A percentile compares a stretch with the other conserved stretches of the same genome.
phyloP scores from a whole-genome alignment of 2,113 vertebrate species.

The Phoenicopterus ruber region DNA sequence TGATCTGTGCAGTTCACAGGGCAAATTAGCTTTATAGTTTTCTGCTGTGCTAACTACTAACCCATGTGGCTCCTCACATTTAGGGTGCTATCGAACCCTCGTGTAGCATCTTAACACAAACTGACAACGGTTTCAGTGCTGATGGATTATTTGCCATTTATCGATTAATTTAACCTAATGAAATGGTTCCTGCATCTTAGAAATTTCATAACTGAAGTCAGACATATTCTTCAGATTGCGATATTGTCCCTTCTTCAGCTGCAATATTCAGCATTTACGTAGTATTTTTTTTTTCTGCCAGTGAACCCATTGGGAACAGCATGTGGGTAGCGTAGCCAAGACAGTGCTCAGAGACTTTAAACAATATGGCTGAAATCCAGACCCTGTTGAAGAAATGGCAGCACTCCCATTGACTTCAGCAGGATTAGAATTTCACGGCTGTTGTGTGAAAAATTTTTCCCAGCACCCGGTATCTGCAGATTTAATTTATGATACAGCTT shows the following conservation, averaged over 20 bases:
- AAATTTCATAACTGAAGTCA: background rate
- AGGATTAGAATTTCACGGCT: background rate
- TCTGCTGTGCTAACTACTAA: background rate
- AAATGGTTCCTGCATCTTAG: background rate
- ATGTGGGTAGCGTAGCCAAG: constrained; percentile 6
- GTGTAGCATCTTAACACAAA: background rate
- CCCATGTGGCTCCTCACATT: background rate
- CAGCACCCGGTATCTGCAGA: background rate
- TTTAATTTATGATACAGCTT: background rate
- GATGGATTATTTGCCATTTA: background rate
- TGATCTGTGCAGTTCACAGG: background rate
- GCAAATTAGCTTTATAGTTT: background rate
- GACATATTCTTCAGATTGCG: background rate
- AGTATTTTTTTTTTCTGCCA: background rate
- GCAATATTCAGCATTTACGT: background rate
- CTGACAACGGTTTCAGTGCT: background rate
- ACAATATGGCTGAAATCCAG: constrained; percentile 43
- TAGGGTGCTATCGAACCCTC: background rate
- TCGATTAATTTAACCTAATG: background rate
- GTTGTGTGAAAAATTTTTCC: constrained; percentile 1
- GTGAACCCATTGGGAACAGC: constrained; percentile 1
- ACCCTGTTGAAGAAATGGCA: constrained; percentile 23
- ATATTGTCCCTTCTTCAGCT: background rate
- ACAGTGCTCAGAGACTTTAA: background rate
- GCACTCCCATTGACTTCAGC: constrained; percentile 1